Evolutionary conservation across 2,888 invertebrate species (phyloP), one percentile per base, ranked within the genome.

Genomic region (Agriopis leucophaearia): DNA sequence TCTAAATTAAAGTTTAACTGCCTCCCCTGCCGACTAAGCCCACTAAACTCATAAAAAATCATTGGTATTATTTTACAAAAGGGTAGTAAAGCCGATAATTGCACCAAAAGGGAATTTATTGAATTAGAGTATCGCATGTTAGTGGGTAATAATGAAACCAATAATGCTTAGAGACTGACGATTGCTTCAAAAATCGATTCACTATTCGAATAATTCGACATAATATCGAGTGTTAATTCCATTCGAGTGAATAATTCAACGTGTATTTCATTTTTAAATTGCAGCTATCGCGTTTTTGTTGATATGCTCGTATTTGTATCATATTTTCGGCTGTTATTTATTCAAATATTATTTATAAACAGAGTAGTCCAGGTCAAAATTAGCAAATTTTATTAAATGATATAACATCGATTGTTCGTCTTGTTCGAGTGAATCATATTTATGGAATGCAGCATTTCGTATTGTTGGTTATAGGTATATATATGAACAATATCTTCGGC

Each of bases 111-210:
- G 69, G 72, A 79, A 83, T 86, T 85, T 83, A 85, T 84, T 81
- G 78, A 77, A 82, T 83, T 79, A 79, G 74, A 76, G 72, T 76
- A 83, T 79, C 73, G 82, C 83, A 84, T 86, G 85, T 78, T 71
- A 56, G 60, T 61, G 16, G 50, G 74, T 73, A 77, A 78, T 81
- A 78, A 81, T 80, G 72, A 74, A 75, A 76, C 66, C 69, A 79
- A 81, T 83, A 78, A 74, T 66, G 65, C 70, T 75, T 40, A 40
- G 40, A n/a, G 16, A 27, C 13, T 15, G 55, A 16, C 40, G 12
- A 48, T 18, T 58, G 16, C 3, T 36, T 8, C 4, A 8, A 18
- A 38, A 38, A 9, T 12, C 12, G 8, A 10, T 16, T 0, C n/a
- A 8, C 27, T 48, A 58, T 48, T 47, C 47, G 58, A 58, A 58